Evolutionary conservation across 2,797 vertebrate species (phyloP), one percentile per base, ranked within the genome.

Genomic region (Oceanodroma leucorhoa): DNA sequence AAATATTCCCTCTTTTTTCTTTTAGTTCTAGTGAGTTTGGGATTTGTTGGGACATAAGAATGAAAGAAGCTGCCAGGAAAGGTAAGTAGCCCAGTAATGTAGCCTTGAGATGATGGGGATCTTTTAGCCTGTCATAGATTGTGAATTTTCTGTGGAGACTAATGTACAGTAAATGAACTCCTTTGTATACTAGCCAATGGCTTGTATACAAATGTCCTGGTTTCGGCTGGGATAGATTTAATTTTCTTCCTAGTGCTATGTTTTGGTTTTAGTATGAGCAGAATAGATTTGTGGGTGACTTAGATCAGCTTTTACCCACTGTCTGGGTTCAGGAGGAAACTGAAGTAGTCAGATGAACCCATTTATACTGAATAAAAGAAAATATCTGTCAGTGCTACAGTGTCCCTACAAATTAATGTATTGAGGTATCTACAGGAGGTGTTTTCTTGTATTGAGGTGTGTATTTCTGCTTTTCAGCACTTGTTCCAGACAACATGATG

Each of bases 381-480:
- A 53, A 1, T 32, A 36, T 10, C 14, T 84, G 20, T 55, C 14
- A 29, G 50, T 93, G 53, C 13, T 75, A 7, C 6, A 53, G 24
- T 60, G 64, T 67, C 57, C 54, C 41, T 67, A 32, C 1, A 20
- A 41, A 73, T 70, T 73, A 54, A 65, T 34, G 9, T 46, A 11
- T 29, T 85, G 90, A 91, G 84, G 12, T 82, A 83, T 80, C 70
- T 88, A 16, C 17, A 81, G 80, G 89, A 93, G 91, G 95, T 89
- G 29, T 80, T 83, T 87, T 89, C 53, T 89, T 94, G 79, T 64
- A 84, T 84, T 89, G 85, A 86, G 75, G 73, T 83, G 36, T 48
- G 51, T 30, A 62, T 29, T 94, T 91, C 54, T 91, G 30, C 18
- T 87, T 72, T 78, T 89, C 48, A 48, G 15, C 57, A 71, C 15